phyloP scores from a whole-genome alignment of 2,113 vertebrate species.

The Mesembrinibis cayennensis region DNA sequence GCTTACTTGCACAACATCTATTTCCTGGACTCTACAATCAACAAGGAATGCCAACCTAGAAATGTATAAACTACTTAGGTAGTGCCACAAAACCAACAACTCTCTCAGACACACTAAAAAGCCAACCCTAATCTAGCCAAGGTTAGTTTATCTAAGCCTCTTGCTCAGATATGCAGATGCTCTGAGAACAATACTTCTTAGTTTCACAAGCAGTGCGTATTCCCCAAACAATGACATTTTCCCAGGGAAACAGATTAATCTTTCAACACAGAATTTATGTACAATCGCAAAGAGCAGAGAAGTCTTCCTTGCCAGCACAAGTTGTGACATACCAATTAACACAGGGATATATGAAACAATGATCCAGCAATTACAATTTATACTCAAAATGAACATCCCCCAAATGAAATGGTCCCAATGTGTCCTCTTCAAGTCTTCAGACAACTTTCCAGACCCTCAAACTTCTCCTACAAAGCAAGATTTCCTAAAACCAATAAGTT shows the following conservation, averaged over 20 bases:
- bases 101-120: background rate
- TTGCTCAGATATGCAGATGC: background rate
- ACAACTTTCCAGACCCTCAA: background rate
- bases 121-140: background rate
- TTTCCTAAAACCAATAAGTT: background rate
- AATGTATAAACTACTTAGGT: background rate
- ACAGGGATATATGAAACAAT: background rate
- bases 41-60: background rate
- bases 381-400: background rate
- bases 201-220: background rate
- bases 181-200: background rate
- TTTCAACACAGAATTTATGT: background rate
- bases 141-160: background rate
- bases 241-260: background rate
- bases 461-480: background rate
- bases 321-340: background rate
- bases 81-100: background rate
- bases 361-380: fast-evolving
- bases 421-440: background rate
- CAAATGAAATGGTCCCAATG: background rate
- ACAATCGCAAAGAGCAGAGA: background rate
- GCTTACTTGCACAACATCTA: background rate
- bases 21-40: background rate
- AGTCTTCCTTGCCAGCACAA: background rate
- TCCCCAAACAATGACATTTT: background rate